Evolutionary conservation across 1,140 invertebrate species (phyloP), one percentile per base, ranked within the genome.

Genomic region (Chrysoperla carnea): DNA sequence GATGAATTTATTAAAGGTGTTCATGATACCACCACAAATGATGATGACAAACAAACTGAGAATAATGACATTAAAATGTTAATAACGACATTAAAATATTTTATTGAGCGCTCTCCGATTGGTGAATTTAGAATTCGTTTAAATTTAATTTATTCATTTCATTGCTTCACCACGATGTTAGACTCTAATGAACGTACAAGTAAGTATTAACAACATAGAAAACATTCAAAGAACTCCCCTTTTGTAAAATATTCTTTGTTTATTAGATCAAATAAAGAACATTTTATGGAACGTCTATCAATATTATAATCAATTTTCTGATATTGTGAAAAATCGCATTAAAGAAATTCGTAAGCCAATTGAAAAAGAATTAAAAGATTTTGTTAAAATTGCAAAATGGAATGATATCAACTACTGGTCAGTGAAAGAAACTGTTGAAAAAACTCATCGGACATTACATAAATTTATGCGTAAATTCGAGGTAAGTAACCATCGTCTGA

Each of bases 361-460:
- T 45, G 87, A 95, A 50, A 93, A 91, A 63, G 84, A 91, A 60
- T 56, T 97, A 1, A 82, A 82, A 47, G 87, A 94, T 46, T 92
- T 90, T 59, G 84, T 97, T 0, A 95, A 96, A 59, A 95, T 98
- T 36, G 82, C 81, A n/a, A 70, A 86, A 29, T 98, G 92, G 84
- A 92, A 87, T 48, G 92, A 98, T 54, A 76, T 92, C 1, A 95
- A 84, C 55, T 93, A 93, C 57, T 95, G 85, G 76, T 76, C 87
- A n/a, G 75, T 98, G 7, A 90, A 87, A 49, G 78, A 84, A 48
- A 79, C 82, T 5, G 76, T 92, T 4, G 76, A 84, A 17, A 92
- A 88, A 59, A 82, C 85, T 1, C 89, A 95, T 55, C 76, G 81
- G 47, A 87, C 78, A 15, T 58, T 97, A 1, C 81, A 84, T 50